phyloP scores from a whole-genome alignment of 1,140 invertebrate genomes.

The Ceratitis capitata region DNA sequence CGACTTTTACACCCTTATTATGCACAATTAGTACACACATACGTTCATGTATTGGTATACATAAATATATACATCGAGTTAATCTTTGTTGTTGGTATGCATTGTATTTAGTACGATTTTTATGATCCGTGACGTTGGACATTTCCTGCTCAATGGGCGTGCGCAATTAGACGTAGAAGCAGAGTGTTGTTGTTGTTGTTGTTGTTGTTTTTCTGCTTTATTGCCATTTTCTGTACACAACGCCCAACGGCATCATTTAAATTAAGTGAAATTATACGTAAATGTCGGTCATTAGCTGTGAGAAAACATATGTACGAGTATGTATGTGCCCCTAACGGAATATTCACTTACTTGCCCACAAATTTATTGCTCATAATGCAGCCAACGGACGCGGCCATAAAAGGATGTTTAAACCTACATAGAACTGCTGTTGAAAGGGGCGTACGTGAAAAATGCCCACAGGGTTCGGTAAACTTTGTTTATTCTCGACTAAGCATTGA shows the following conservation, averaged over 20 bases:
- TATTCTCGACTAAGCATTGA: neutral
- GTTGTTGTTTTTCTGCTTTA: neutral
- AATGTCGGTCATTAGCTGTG: conserved; percentile 30
- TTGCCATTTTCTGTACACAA: neutral
- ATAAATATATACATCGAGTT: neutral
- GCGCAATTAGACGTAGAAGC: conserved; percentile 39
- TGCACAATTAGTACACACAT: neutral
- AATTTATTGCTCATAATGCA: no score
- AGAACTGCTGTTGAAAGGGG: neutral
- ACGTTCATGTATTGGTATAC: neutral
- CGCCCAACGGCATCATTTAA: conserved; percentile 20
- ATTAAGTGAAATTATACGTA: conserved; percentile 32
- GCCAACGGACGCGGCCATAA: neutral
- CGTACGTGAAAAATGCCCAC: neutral
- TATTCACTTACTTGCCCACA: neutral
- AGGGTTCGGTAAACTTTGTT: conserved; percentile 23
- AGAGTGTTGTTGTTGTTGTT: neutral
- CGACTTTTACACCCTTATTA: neutral
- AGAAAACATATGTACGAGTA: conserved; percentile 20
- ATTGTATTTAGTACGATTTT: neutral
- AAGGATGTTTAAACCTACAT: neutral
- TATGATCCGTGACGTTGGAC: conserved; percentile 50
- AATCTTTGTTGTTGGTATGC: no score
- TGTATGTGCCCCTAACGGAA: neutral
- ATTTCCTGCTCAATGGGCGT: conserved; percentile 54